Conservation (phyloP, 2,888 invertebrate genomes). For the Watsonalla cultraria region DNA sequence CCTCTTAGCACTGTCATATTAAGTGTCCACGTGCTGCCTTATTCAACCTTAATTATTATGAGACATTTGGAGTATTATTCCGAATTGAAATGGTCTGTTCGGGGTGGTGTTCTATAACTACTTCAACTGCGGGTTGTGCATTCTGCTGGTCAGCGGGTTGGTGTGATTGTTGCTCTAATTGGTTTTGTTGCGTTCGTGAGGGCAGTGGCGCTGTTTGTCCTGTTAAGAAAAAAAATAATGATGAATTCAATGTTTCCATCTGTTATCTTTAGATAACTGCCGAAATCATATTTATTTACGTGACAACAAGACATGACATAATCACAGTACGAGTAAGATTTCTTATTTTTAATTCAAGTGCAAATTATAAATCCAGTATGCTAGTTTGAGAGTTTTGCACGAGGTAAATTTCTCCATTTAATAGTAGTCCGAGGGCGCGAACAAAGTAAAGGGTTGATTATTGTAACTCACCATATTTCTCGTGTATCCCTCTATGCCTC, state of each 20-base stretch:
- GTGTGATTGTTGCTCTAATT: conserved; percentile 40
- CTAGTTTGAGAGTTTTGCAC: too few species aligned
- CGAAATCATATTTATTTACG: background rate
- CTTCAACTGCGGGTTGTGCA: conserved; percentile 49
- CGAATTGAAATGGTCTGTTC: conserved; percentile 59
- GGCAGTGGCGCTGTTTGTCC: conserved; percentile 73
- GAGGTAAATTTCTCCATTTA: too few species aligned
- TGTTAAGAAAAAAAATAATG: conserved; percentile 21
- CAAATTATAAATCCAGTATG: too few species aligned
- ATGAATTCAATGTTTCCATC: conserved; percentile 1
- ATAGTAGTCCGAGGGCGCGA: background rate
- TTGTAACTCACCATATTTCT: conserved; percentile 84
- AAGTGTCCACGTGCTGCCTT: background rate
- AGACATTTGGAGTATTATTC: conserved; percentile 16
- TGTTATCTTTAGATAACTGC: background rate
- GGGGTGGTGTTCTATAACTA: conserved; percentile 40
- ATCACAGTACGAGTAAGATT: too few species aligned
- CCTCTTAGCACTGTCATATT: background rate
- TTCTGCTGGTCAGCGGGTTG: conserved; percentile 45
- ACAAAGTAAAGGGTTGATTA: conserved; percentile 3
- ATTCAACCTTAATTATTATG: conserved; percentile 3
- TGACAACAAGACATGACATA: too few species aligned
- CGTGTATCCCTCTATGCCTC: conserved; percentile 91
- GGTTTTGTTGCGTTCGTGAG: conserved; percentile 66
- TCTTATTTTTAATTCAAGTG: too few species aligned